Base-by-base conservation (phyloP, 2,113 vertebrate genomes). In the Chrysemys picta region DNA sequence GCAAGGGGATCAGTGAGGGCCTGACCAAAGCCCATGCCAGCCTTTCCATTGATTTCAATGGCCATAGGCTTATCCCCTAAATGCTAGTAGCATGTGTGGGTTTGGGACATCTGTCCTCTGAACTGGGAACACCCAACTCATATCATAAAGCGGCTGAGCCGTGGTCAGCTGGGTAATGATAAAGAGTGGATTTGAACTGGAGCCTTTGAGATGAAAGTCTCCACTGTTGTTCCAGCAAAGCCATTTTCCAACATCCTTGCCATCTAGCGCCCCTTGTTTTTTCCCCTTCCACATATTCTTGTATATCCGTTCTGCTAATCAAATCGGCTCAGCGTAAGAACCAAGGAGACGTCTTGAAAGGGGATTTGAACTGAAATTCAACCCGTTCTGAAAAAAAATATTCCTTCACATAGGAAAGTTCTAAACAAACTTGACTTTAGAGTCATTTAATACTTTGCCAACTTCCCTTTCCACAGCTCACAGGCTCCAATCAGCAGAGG, bases 401-500 rank as follows among this genome's bases (percentile, higher is more conserved):
- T 10, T 85, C 54, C 57, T 87, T 96, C 89, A 84, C 53, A 49
- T 75, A 65, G 22, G 65, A 82, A 92, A 24, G 42, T 88, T 80
- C 76, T 88, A 82, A 96, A 57, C 53, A 83, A 87, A 83, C 57
- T 59, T 86, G 87, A 93, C 81, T 90, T 12, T 25, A 85, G 80
- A 87, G 90, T 75, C 47, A 88, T 85, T 90, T 42, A 85, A 92
- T 72, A 53, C 47, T 35, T 8, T 53, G 31, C 9, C 84, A 92
- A 69, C 85, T 87, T 87, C 89, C 53, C 87, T 82, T 90, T 93
- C 42, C 82, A 35, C 50, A 42, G 50, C 85, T 95, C 14, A 85
- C 0, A 57, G 1, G 83, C 65, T 89, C 62, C 0, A 0, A 45
- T 35, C 76, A 72, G 65, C 50, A 1, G 6, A 19, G 0, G 1